Conservation (phyloP, 2,888 invertebrate species). For the Eupithecia vulgata region DNA sequence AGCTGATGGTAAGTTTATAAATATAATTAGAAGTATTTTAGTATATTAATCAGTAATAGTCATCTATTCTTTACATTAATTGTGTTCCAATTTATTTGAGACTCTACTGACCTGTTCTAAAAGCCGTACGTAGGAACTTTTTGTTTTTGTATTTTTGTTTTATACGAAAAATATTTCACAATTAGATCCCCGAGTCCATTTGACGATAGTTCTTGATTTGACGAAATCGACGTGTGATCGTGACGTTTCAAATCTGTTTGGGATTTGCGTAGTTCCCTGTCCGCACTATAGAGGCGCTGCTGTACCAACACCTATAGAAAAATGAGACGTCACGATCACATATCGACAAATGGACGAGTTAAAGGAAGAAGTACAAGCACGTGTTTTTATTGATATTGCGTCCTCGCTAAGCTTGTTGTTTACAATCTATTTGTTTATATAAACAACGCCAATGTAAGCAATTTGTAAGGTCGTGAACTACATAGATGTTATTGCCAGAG, state of each 20-base stretch:
- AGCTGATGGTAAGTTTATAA: slow-evolving; percentile 65
- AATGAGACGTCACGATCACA: too few species aligned
- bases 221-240: too few species aligned
- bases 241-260: too few species aligned
- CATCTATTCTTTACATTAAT: not conserved
- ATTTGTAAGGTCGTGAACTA: slow-evolving; percentile 17
- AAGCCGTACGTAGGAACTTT: not conserved
- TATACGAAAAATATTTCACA: not conserved
- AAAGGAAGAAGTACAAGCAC: not conserved
- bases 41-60: not conserved
- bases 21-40: slow-evolving; percentile 45
- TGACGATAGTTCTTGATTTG: too few species aligned
- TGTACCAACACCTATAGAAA: too few species aligned
- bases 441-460: slow-evolving; percentile 10
- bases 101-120: not conserved
- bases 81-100: not conserved
- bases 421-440: slow-evolving; percentile 12
- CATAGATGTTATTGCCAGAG: slow-evolving; percentile 6
- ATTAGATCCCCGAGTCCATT: not conserved
- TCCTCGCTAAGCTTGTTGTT: not conserved
- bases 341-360: not conserved
- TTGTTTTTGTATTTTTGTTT: not conserved
- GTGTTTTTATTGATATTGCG: not conserved
- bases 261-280: too few species aligned
- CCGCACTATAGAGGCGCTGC: too few species aligned